These are phyloP conservation scores for Nilaparvata lugens DNA, from an alignment of 1,140 invertebrate genomes.

Conservation along the genomic window DNA sequence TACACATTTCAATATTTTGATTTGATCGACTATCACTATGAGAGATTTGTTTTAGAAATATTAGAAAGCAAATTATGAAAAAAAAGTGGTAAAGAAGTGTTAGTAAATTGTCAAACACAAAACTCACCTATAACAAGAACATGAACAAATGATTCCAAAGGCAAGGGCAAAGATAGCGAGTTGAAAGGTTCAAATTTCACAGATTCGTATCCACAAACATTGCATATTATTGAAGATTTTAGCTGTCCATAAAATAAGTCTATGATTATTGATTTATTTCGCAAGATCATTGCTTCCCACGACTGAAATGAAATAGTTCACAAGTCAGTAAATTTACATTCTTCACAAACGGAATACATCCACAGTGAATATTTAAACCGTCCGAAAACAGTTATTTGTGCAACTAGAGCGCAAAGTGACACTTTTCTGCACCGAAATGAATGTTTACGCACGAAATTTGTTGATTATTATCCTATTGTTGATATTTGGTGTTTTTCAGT, in stretches of 20 bases:
- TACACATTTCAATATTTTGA: no score
- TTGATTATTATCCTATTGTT: no score
- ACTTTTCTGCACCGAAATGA: no score
- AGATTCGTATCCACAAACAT: slow-evolving; percentile 66
- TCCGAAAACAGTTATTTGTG: no score
- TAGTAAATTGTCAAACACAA: background rate
- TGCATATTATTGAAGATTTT: slow-evolving; percentile 74
- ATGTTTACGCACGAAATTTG: no score
- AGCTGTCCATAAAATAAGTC: slow-evolving; percentile 86
- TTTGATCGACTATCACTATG: no score
- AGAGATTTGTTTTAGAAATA: no score
- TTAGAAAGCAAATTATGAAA: slow-evolving; percentile 11
- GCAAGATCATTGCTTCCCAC: slow-evolving; percentile 69
- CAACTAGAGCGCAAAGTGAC: no score
- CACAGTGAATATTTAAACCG: no score
- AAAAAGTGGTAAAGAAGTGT: background rate
- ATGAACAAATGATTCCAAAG: slow-evolving; percentile 64
- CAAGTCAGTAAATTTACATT: background rate
- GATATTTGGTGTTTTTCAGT: no score
- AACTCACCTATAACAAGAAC: slow-evolving; percentile 59
- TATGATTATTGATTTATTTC: slow-evolving; percentile 76
- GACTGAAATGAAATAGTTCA: slow-evolving; percentile 38
- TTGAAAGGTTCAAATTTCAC: slow-evolving; percentile 86
- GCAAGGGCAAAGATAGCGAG: slow-evolving; percentile 74
- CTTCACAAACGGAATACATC: no score